Conservation (phyloP, 2,888 invertebrate genomes). For the Criorhina ranunculi region DNA sequence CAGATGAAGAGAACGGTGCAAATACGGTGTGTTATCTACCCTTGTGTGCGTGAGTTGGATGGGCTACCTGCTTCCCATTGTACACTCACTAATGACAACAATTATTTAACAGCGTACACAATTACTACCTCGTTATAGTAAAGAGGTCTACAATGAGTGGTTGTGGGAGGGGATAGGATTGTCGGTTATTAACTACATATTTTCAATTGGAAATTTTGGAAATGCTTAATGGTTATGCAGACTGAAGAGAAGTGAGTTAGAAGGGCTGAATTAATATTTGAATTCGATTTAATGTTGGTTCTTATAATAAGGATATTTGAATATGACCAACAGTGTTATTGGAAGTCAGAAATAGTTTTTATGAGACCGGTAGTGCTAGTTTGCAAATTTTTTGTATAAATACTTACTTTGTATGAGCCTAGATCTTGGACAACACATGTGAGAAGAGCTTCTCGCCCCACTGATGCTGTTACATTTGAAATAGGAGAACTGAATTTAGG, state of each 20-base stretch:
- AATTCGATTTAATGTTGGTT: background rate
- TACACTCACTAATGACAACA: slow-evolving; percentile 62
- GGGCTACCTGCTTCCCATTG: slow-evolving; percentile 39
- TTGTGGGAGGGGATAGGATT: background rate
- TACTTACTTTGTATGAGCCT: slow-evolving; percentile 88
- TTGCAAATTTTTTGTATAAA: background rate
- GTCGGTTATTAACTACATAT: slow-evolving; percentile 16
- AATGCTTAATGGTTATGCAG: slow-evolving; percentile 5
- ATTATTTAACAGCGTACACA: slow-evolving; percentile 53
- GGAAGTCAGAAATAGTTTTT: too few relatives aligned
- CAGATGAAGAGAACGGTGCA: slow-evolving; percentile 6
- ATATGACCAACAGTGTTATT: too few relatives aligned
- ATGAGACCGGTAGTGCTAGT: too few relatives aligned
- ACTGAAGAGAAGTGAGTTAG: background rate
- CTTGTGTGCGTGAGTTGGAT: slow-evolving; percentile 15
- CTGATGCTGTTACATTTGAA: slow-evolving; percentile 88
- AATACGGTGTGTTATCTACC: slow-evolving; percentile 33
- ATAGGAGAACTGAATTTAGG: slow-evolving; percentile 89
- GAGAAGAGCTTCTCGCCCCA: slow-evolving; percentile 88
- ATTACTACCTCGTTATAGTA: slow-evolving; percentile 68
- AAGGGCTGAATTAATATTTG: background rate
- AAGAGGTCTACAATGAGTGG: slow-evolving; percentile 43
- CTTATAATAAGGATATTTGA: background rate
- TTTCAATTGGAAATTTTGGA: slow-evolving; percentile 28
- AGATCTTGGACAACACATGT: slow-evolving; percentile 89